Evolutionary conservation across 2,113 vertebrate genomes (phyloP).

Genomic region (Falcunculus frontatus): DNA sequence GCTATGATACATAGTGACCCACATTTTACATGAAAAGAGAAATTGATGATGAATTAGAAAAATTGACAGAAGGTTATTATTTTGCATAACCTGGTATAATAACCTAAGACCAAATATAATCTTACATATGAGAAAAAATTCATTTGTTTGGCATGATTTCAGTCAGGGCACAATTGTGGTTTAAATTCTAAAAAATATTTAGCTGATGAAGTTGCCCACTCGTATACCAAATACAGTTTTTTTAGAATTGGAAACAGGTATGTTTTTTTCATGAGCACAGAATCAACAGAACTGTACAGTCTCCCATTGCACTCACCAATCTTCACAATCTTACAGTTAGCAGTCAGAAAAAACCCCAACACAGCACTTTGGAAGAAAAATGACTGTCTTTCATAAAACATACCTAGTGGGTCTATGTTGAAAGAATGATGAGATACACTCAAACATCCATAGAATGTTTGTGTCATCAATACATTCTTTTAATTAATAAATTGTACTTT

Average conservation of each 20-base stretch:
- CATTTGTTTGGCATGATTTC: not conserved
- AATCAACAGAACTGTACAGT: not conserved
- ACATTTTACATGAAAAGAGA: not conserved
- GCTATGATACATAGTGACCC: not conserved
- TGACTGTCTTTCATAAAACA: not conserved
- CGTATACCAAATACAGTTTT: not conserved
- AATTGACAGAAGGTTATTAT: not conserved
- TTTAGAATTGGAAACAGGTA: not conserved
- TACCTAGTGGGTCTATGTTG: not conserved
- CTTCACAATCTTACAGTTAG: not conserved
- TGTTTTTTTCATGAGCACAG: not conserved
- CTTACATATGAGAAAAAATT: not conserved
- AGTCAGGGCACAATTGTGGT: not conserved
- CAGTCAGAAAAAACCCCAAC: not conserved
- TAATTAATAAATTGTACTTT: not conserved
- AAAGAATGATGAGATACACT: not conserved
- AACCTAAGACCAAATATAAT: not conserved
- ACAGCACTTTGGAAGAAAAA: slow-evolving; percentile 1
- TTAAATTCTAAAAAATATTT: not conserved
- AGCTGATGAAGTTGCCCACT: not conserved
- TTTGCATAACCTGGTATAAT: not conserved
- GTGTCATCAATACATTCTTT: not conserved
- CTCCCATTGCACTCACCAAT: not conserved
- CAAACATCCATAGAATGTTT: slow-evolving; percentile 11
- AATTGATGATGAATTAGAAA: not conserved